phyloP scores from a whole-genome alignment of 2,797 vertebrate genomes.

The Gallirallus australis region DNA sequence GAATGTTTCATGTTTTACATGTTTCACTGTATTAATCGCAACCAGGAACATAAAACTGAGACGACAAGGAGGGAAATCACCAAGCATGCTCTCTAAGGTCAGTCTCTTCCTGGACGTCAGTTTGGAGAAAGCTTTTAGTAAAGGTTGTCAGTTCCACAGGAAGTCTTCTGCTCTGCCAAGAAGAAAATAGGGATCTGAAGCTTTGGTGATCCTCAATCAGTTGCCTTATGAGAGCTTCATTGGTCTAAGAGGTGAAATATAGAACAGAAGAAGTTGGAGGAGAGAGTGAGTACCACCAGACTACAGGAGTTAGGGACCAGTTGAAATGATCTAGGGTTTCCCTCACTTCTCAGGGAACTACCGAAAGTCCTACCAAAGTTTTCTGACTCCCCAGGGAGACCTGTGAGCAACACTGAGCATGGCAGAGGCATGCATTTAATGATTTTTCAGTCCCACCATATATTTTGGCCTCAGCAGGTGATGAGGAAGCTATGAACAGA shows the following conservation, averaged over 20 bases:
- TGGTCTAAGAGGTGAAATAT: neutral
- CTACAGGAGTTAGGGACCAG: neutral
- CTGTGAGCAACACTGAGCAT: rapidly evolving
- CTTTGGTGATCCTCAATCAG: neutral
- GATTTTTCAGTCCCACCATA: neutral
- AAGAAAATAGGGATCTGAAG: neutral
- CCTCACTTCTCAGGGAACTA: neutral
- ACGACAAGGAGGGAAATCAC: neutral
- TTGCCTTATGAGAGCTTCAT: neutral
- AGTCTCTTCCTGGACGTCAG: neutral
- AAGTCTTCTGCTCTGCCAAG: neutral
- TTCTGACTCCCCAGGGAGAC: neutral
- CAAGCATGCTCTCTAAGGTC: neutral
- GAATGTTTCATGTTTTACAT: neutral
- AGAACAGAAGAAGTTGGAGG: neutral
- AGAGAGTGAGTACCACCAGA: neutral
- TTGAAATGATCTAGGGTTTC: neutral
- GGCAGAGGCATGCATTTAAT: neutral
- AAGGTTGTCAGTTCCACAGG: neutral
- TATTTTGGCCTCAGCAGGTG: neutral
- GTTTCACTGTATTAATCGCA: neutral
- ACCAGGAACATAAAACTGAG: neutral
- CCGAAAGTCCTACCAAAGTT: neutral
- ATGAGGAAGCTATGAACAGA: neutral
- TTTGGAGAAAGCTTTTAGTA: neutral